Evolutionary conservation across 2,113 vertebrate species (phyloP).

Genomic region (Natator depressus): DNA sequence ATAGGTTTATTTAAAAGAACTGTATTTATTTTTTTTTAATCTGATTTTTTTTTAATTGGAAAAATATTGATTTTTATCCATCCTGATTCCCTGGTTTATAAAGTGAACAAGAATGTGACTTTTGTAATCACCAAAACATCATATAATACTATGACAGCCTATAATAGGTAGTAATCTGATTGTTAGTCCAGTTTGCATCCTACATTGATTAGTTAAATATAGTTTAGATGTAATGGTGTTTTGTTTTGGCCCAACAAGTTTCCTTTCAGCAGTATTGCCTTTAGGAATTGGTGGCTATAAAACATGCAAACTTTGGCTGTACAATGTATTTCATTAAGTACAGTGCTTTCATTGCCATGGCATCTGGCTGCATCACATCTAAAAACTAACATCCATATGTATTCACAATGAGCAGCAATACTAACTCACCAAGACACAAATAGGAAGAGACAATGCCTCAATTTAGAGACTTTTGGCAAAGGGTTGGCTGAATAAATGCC

Average conservation of each 20-base stretch:
- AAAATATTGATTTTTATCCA: not conserved
- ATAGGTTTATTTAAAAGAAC: too few species aligned
- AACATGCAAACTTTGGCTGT: not conserved
- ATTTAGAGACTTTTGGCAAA: not conserved
- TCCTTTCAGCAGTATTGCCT: not conserved
- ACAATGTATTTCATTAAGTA: not conserved
- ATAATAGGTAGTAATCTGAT: not conserved
- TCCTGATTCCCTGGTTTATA: not conserved
- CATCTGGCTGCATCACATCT: not conserved
- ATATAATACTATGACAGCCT: not conserved
- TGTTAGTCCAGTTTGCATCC: not conserved
- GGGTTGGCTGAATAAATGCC: not conserved
- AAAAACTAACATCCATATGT: constrained; percentile 14
- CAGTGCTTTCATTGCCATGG: not conserved
- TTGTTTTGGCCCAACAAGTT: not conserved
- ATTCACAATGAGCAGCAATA: not conserved
- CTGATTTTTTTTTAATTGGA: not conserved
- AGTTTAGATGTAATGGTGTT: not conserved
- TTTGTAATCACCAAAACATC: not conserved
- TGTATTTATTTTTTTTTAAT: not conserved
- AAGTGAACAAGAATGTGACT: not conserved
- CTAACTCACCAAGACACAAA: constrained; percentile 28
- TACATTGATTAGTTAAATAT: not conserved
- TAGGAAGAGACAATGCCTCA: not conserved
- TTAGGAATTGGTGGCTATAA: not conserved